phyloP scores from a whole-genome alignment of 2,797 vertebrate species.

The Harpagifer antarcticus region DNA sequence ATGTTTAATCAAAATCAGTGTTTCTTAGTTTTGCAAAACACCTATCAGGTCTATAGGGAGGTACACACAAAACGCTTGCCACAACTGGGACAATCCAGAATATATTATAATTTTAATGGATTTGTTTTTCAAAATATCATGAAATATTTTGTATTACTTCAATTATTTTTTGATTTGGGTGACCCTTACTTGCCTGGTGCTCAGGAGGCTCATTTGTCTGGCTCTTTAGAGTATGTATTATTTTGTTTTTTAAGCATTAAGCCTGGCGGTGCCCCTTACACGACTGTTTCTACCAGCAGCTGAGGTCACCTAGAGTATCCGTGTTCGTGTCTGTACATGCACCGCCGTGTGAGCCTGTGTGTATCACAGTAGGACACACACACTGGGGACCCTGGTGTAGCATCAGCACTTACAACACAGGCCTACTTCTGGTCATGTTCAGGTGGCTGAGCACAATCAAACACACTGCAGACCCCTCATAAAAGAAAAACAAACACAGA shows the following conservation, averaged over 20 bases:
- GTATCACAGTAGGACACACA: slow-evolving; percentile 48
- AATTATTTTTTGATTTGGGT: neutral
- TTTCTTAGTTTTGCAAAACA: neutral
- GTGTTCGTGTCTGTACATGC: slow-evolving; percentile 11
- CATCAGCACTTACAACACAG: slow-evolving; percentile 57
- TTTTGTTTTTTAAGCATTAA: slow-evolving; percentile 6
- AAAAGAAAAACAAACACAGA: slow-evolving; percentile 32
- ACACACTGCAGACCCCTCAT: slow-evolving; percentile 30
- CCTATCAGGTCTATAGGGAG: neutral
- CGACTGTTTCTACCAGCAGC: slow-evolving; percentile 38
- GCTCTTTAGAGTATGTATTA: neutral
- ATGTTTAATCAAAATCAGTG: neutral
- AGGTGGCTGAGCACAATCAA: slow-evolving; percentile 74
- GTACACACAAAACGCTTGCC: neutral
- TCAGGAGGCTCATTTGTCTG: neutral
- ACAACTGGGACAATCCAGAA: neutral
- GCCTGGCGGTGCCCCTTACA: neutral
- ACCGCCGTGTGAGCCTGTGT: slow-evolving; percentile 10
- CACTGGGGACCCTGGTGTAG: slow-evolving; percentile 31
- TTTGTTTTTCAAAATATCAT: neutral
- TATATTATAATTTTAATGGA: neutral
- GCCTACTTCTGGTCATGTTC: slow-evolving; percentile 76
- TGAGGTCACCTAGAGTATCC: slow-evolving; percentile 19
- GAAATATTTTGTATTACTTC: neutral
- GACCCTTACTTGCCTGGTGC: neutral